Conservation (phyloP, 2,888 invertebrate genomes). For the Leptura quadrifasciata region DNA sequence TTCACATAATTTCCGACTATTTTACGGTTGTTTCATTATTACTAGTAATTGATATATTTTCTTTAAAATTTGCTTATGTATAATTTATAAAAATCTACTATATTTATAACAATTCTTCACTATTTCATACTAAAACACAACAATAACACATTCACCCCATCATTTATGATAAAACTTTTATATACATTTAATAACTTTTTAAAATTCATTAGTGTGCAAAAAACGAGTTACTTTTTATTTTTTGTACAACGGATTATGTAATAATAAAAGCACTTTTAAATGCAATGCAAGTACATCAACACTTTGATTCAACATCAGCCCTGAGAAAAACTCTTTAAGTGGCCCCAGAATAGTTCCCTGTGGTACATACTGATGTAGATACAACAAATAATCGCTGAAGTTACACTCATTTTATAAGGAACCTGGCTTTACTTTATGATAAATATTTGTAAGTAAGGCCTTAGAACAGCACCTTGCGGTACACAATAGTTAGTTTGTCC, state of each 20-base stretch:
- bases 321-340: neutral
- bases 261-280: conserved; percentile 53
- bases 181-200: conserved; percentile 38
- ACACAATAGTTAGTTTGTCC: neutral
- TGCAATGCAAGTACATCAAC: conserved; percentile 48
- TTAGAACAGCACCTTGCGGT: conserved; percentile 5
- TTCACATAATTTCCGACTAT: conserved; percentile 56
- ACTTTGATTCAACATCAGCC: conserved; percentile 37
- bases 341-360: conserved; percentile 23
- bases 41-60: conserved; percentile 54
- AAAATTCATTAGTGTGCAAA: conserved; percentile 23
- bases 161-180: conserved; percentile 43
- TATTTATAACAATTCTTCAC: conserved; percentile 59
- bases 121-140: conserved; percentile 62
- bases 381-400: neutral
- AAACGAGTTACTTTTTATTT: conserved; percentile 31
- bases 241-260: conserved; percentile 48
- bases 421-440: neutral
- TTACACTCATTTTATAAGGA: neutral
- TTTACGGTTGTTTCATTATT: conserved; percentile 44
- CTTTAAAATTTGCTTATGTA: conserved; percentile 52
- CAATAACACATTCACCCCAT: conserved; percentile 50
- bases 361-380: neutral
- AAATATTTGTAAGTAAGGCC: neutral
- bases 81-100: conserved; percentile 60